phyloP scores from a whole-genome alignment of 2,113 vertebrate genomes.

The Oreochromis tanganicae region DNA sequence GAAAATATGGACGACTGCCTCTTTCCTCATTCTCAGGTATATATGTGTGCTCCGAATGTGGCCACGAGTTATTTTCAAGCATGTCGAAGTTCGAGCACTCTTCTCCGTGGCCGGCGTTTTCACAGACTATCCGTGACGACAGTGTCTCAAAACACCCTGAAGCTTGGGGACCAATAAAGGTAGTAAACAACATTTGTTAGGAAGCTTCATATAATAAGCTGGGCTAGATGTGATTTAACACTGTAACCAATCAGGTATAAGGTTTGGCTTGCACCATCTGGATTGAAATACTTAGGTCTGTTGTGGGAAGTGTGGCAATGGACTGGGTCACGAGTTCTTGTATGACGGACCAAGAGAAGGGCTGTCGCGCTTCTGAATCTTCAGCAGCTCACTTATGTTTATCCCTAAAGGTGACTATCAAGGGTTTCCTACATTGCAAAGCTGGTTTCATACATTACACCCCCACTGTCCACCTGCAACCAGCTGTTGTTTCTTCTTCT shows the following conservation, averaged over 20 bases:
- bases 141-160: conserved; percentile 78
- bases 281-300: neutral
- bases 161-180: conserved; percentile 54
- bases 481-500: neutral
- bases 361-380: conserved; percentile 93
- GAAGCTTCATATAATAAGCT: neutral
- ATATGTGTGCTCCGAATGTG: conserved; percentile 82
- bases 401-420: conserved; percentile 76
- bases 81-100: conserved; percentile 83
- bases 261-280: neutral
- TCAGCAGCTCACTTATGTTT: conserved; percentile 88
- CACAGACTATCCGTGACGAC: conserved; percentile 76
- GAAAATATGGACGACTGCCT: neutral
- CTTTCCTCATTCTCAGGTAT: conserved; percentile 61
- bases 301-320: conserved; percentile 77
- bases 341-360: conserved; percentile 78
- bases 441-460: neutral
- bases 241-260: neutral
- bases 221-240: neutral
- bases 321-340: conserved; percentile 86
- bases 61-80: conserved; percentile 86
- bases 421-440: neutral
- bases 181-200: neutral
- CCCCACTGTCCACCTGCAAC: neutral
- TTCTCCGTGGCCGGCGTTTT: conserved; percentile 87